A percentile compares a stretch with the other conserved stretches of the same genome.
Evolutionary conservation across 2,888 invertebrate species (phyloP).

Genomic region (Leptinotarsa haldemani): DNA sequence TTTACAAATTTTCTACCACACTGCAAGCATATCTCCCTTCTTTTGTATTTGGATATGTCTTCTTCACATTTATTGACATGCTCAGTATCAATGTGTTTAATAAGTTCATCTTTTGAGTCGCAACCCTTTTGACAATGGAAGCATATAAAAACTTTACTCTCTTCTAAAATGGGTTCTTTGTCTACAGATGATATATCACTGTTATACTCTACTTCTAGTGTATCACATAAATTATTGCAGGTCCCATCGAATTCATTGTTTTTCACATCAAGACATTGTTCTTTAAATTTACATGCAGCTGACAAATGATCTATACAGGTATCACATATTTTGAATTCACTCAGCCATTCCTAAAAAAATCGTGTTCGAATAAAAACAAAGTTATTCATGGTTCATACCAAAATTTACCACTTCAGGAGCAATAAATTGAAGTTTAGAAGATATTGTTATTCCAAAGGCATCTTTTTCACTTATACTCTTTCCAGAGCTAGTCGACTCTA

Average conservation of each 20-base stretch:
- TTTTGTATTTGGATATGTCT: constrained; percentile 37
- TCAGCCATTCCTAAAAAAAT: constrained; percentile 48
- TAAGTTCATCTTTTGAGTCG: constrained; percentile 43
- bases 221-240: constrained; percentile 21
- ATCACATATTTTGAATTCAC: constrained; percentile 43
- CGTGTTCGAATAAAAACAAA: neutral
- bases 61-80: constrained; percentile 36
- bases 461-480: constrained; percentile 36
- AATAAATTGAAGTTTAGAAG: constrained; percentile 42
- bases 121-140: constrained; percentile 44
- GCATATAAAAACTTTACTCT: constrained; percentile 41
- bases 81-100: constrained; percentile 39
- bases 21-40: constrained; percentile 37
- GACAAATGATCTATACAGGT: constrained; percentile 43
- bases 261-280: constrained; percentile 41
- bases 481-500: constrained; percentile 31
- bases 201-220: constrained; percentile 32
- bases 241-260: constrained; percentile 31
- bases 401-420: constrained; percentile 48
- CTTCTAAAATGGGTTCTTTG: constrained; percentile 18
- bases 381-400: neutral
- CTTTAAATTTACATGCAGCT: constrained; percentile 46
- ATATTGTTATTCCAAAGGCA: constrained; percentile 36
- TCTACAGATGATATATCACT: constrained; percentile 27
- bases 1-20: constrained; percentile 44